Conservation (phyloP, 2,113 vertebrate genomes). For the Atractosteus spatula region DNA sequence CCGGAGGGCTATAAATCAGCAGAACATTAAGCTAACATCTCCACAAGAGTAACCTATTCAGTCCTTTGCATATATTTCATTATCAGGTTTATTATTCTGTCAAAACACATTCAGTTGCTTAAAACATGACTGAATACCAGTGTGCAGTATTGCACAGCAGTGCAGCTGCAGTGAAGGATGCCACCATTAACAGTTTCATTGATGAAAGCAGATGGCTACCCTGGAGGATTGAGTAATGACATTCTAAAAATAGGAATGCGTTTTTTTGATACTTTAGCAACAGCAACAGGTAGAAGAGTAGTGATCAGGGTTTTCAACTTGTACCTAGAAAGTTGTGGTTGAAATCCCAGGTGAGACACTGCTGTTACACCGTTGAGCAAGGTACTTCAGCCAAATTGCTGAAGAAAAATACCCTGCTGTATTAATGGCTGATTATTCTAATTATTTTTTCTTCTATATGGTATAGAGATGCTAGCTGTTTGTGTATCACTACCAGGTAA, state of each 20-base stretch:
- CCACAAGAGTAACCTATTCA: background rate
- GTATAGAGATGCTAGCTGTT: no score
- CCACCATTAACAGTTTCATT: background rate
- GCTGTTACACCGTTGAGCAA: no score
- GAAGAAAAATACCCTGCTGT: no score
- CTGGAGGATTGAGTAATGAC: background rate
- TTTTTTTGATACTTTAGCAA: background rate
- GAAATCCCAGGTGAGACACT: no score
- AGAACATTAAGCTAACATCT: background rate
- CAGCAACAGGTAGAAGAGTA: no score
- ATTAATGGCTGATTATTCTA: no score
- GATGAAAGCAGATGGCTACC: background rate
- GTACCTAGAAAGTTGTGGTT: no score
- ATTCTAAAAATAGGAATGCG: background rate
- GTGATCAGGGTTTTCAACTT: no score
- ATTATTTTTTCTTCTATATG: no score
- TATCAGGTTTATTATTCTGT: constrained; percentile 7
- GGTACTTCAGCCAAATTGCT: no score
- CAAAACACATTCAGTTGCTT: background rate
- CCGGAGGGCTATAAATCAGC: background rate
- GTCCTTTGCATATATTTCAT: background rate
- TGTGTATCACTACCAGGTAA: no score
- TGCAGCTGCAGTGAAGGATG: background rate
- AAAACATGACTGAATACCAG: background rate
- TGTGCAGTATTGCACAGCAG: background rate